Conservation (phyloP, 2,113 vertebrate genomes). For the Pelodiscus sinensis region DNA sequence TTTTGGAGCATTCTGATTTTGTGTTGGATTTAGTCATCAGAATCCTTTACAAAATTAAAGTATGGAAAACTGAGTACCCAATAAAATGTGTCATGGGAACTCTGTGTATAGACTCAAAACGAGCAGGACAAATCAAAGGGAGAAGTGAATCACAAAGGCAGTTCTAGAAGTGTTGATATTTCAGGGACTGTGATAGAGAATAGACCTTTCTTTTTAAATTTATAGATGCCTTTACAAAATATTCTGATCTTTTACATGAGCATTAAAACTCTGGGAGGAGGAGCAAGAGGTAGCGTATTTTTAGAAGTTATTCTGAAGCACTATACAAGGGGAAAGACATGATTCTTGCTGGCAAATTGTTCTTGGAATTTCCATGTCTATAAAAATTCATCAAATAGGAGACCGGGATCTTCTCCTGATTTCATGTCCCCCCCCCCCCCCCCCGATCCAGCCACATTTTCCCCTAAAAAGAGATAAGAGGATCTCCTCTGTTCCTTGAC, state of each 20-base stretch:
- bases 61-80: not conserved
- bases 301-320: fast-evolving
- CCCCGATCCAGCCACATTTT: not conserved
- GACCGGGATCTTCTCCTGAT: not conserved
- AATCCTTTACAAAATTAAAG: not conserved
- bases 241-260: not conserved
- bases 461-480: not conserved
- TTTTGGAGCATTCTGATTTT: constrained; percentile 10
- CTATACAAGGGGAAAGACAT: not conserved
- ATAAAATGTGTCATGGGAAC: constrained; percentile 32
- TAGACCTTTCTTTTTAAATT: constrained; percentile 19
- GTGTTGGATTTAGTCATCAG: not conserved
- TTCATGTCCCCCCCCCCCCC: not conserved
- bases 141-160: not conserved
- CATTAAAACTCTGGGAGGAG: not conserved
- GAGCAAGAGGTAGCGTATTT: not conserved
- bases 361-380: not conserved
- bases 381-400: not conserved
- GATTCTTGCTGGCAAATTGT: not conserved
- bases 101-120: not conserved
- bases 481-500: not conserved
- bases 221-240: constrained; percentile 3
- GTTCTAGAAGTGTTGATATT: not conserved
- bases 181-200: constrained; percentile 15
- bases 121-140: not conserved